A percentile compares a stretch with the other conserved stretches of the same genome.
These are phyloP conservation scores for Coleophora flavipennella DNA, from an alignment of 2,888 invertebrate species.

Conservation along the genomic window DNA sequence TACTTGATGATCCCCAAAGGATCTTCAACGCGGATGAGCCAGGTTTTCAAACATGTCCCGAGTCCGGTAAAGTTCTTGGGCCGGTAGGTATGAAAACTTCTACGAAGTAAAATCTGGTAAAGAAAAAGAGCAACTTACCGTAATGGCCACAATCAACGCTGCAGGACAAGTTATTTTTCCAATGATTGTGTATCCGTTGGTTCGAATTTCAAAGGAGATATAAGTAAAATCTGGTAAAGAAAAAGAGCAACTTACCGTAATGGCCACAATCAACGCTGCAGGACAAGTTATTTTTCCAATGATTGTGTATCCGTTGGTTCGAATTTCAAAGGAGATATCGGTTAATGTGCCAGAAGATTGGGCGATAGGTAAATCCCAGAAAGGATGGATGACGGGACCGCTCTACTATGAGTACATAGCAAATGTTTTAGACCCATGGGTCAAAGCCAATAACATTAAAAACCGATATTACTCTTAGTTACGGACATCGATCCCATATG, in stretches of 20 bases:
- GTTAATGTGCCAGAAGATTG: conserved; percentile 24
- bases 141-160: conserved; percentile 9
- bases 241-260: conserved; percentile 11
- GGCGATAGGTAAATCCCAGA: conserved; percentile 32
- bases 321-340: conserved; percentile 10
- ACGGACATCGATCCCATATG: conserved; percentile 38
- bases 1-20: conserved; percentile 5
- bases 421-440: conserved; percentile 33
- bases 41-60: conserved; percentile 11
- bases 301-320: conserved; percentile 9
- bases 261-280: conserved; percentile 8
- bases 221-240: conserved; percentile 13
- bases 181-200: conserved; percentile 10
- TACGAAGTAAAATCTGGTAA: conserved; percentile 11
- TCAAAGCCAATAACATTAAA: conserved; percentile 24
- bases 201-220: conserved; percentile 9
- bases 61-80: conserved; percentile 11
- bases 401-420: conserved; percentile 37
- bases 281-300: conserved; percentile 10
- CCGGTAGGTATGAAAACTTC: conserved; percentile 10
- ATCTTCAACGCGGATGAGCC: conserved; percentile 4
- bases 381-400: conserved; percentile 38
- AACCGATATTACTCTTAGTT: conserved; percentile 17
- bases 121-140: conserved; percentile 12
- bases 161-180: conserved; percentile 9